Evolutionary conservation across 1,140 invertebrate genomes (phyloP).

Genomic region (Dryas iulia): DNA sequence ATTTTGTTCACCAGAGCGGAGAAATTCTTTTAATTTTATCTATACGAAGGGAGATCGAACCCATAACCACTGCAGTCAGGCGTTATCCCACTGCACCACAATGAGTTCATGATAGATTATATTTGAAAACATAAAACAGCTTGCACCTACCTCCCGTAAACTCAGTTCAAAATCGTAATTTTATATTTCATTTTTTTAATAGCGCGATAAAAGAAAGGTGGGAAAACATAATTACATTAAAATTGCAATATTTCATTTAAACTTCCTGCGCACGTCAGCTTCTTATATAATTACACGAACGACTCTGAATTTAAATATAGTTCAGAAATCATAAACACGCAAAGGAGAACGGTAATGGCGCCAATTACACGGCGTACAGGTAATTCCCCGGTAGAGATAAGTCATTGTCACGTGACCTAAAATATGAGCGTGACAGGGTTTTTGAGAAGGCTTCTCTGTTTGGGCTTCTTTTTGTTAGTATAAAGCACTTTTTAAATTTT

Average conservation of each 20-base stretch:
- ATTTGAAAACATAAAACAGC: no score
- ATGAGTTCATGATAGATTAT: no score
- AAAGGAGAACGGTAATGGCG: constrained; percentile 20
- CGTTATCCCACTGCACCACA: no score
- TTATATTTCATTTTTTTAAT: neutral
- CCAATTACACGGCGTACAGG: constrained; percentile 18
- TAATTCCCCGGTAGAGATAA: neutral
- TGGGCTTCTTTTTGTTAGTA: no score
- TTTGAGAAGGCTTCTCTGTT: no score
- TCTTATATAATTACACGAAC: constrained; percentile 4
- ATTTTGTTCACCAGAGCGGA: no score
- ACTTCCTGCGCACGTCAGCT: constrained; percentile 5
- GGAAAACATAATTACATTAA: neutral
- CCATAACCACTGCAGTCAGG: no score
- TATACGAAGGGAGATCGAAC: no score
- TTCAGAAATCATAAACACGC: constrained; percentile 28
- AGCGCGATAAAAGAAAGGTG: constrained; percentile 3
- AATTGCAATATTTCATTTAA: constrained; percentile 10
- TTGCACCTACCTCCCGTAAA: neutral
- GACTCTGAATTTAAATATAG: constrained; percentile 9
- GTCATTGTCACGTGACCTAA: neutral
- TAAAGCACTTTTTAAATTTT: no score
- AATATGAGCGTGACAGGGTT: neutral
- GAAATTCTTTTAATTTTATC: no score
- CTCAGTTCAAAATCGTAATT: neutral